phyloP scores from a whole-genome alignment of 1,140 invertebrate genomes.

The Drosophila burlai region DNA sequence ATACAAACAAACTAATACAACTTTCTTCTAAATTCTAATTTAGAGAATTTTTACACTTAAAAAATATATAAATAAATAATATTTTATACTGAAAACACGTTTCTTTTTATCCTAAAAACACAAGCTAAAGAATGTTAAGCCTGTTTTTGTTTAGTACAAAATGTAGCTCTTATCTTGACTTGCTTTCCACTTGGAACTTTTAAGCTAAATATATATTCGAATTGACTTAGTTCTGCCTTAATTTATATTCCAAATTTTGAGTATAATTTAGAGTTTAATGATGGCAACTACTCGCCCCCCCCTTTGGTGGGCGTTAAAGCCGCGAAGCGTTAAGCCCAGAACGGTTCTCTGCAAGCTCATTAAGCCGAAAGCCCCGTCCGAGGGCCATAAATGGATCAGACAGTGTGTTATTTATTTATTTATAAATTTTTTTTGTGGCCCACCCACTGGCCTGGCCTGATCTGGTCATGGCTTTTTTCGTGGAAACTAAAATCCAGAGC shows the following conservation, averaged over 20 bases:
- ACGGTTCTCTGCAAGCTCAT: constrained; percentile 44
- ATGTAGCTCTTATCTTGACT: too few relatives aligned
- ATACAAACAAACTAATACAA: not conserved
- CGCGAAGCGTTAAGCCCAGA: constrained; percentile 40
- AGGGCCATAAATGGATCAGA: constrained; percentile 32
- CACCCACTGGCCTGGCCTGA: not conserved
- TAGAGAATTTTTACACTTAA: not conserved
- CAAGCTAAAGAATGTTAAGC: too few relatives aligned
- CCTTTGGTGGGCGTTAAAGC: too few relatives aligned
- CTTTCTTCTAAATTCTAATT: not conserved
- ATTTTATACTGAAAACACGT: not conserved
- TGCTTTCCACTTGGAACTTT: not conserved
- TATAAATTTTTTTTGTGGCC: not conserved
- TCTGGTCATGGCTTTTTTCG: constrained; percentile 1
- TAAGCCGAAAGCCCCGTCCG: constrained; percentile 4
- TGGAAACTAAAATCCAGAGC: constrained; percentile 3
- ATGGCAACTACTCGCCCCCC: constrained; percentile 6
- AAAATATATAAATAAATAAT: not conserved
- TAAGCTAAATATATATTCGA: not conserved
- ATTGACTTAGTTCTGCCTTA: not conserved
- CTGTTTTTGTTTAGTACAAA: too few relatives aligned
- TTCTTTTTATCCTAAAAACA: too few relatives aligned
- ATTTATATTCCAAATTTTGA: not conserved
- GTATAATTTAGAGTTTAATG: not conserved
- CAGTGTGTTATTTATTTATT: not conserved